Percentiles rank a stretch among this genome's conserved stretches.
These are phyloP conservation scores for Drosophila yakuba DNA, from an alignment of 1,140 invertebrate species.

Conservation along the genomic window DNA sequence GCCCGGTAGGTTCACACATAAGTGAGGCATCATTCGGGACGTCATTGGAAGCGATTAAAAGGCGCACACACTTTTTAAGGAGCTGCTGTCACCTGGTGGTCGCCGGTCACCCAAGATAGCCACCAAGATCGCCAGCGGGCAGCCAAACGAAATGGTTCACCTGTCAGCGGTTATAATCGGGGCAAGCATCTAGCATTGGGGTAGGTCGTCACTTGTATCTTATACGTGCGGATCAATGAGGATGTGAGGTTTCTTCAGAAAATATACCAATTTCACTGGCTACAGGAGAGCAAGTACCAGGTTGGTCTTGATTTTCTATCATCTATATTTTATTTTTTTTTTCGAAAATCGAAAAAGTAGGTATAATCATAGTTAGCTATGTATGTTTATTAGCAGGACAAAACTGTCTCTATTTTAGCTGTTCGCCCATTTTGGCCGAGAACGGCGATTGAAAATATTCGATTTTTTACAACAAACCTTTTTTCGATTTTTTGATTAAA, in stretches of 20 bases:
- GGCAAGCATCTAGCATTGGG: slow-evolving; percentile 22
- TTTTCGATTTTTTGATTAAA: too few species aligned
- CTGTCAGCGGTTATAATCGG: slow-evolving; percentile 59
- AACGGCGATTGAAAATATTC: too few species aligned
- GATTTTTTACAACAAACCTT: too few species aligned
- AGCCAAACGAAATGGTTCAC: slow-evolving; percentile 47
- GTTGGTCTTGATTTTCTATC: too few species aligned
- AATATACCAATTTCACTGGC: background rate
- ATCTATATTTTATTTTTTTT: too few species aligned
- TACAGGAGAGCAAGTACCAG: too few species aligned
- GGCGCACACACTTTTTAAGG: slow-evolving; percentile 64
- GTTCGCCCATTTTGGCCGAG: too few species aligned
- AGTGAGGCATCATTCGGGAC: slow-evolving; percentile 79
- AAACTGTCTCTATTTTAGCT: too few species aligned
- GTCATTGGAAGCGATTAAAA: slow-evolving; percentile 79
- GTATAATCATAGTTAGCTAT: too few species aligned
- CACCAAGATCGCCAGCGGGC: slow-evolving; percentile 27
- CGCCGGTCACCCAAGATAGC: slow-evolving; percentile 36
- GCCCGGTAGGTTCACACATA: slow-evolving; percentile 80
- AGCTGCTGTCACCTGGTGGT: slow-evolving; percentile 70
- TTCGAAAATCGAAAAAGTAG: too few species aligned
- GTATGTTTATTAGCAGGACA: too few species aligned
- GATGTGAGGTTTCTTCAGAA: background rate
- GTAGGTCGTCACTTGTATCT: slow-evolving; percentile 2
- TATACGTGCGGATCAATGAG: background rate